Conservation (phyloP, 2,888 invertebrate genomes). For the Choristoneura rosaceana region DNA sequence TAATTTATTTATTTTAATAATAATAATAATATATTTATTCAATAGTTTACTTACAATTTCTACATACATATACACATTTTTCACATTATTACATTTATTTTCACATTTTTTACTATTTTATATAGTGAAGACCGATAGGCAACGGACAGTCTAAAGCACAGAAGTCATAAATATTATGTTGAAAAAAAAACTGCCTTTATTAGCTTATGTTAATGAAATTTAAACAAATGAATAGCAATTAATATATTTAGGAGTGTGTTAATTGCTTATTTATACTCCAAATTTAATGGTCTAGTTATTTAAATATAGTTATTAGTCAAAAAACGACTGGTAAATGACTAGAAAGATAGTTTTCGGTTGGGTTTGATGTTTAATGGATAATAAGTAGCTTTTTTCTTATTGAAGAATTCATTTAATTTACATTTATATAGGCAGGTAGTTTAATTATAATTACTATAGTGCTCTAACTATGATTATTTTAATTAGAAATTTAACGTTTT, state of each 20-base stretch:
- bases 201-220: constrained; percentile 2
- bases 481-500: not conserved
- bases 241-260: constrained; percentile 3
- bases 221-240: constrained; percentile 11
- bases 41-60: too few relatives aligned
- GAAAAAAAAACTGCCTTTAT: not conserved
- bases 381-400: constrained; percentile 4
- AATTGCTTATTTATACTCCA: constrained; percentile 9
- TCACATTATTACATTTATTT: too few relatives aligned
- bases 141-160: too few relatives aligned
- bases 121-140: too few relatives aligned
- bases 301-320: constrained; percentile 9
- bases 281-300: constrained; percentile 7
- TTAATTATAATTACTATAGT: not conserved
- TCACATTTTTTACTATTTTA: too few relatives aligned
- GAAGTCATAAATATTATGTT: not conserved
- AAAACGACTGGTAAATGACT: not conserved
- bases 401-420: not conserved
- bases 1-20: too few relatives aligned
- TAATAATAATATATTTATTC: too few relatives aligned
- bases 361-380: not conserved
- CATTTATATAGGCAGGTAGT: not conserved
- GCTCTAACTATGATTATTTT: not conserved
- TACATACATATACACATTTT: too few relatives aligned
- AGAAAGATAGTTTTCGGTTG: not conserved